Evolutionary conservation across 2,888 invertebrate species (phyloP).

Genomic region (Ennomos erosarius): DNA sequence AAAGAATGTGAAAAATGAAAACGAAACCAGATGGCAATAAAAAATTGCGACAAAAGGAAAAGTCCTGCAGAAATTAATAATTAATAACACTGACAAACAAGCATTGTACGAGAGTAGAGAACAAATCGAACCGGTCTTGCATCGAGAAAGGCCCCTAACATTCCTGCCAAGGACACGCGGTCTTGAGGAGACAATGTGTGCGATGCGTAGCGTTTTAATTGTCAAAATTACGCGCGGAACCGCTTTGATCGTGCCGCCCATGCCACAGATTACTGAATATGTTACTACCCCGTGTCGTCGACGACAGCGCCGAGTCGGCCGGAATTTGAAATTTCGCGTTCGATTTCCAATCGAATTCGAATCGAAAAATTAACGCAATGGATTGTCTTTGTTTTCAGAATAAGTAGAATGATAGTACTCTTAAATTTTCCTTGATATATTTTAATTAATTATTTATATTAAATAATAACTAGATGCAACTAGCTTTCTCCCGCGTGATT

Average conservation of each 20-base stretch:
- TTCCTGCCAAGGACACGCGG: conserved; percentile 79
- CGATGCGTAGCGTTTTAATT: conserved; percentile 81
- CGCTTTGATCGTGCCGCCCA: conserved; percentile 72
- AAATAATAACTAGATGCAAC: no score
- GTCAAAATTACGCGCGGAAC: conserved; percentile 74
- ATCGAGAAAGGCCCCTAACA: conserved; percentile 63
- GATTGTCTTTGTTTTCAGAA: no score
- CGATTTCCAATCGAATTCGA: conserved; percentile 21
- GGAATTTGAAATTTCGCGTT: conserved; percentile 26
- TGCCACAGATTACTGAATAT: no score
- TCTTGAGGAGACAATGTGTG: conserved; percentile 64
- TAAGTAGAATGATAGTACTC: no score
- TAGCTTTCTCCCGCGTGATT: no score
- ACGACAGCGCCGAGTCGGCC: conserved; percentile 15
- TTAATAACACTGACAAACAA: conserved; percentile 38
- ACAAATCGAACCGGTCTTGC: conserved; percentile 71
- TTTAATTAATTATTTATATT: no score
- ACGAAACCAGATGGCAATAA: conserved; percentile 47
- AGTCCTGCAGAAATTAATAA: conserved; percentile 37
- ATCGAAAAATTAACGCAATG: background rate
- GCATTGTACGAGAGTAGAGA: conserved; percentile 45
- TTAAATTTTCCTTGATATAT: no score
- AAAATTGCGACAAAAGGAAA: conserved; percentile 39
- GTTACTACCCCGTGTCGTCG: no score
- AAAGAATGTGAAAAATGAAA: no score